phyloP scores from a whole-genome alignment of 2,888 invertebrate genomes.

The Chymomyza fuscimana region DNA sequence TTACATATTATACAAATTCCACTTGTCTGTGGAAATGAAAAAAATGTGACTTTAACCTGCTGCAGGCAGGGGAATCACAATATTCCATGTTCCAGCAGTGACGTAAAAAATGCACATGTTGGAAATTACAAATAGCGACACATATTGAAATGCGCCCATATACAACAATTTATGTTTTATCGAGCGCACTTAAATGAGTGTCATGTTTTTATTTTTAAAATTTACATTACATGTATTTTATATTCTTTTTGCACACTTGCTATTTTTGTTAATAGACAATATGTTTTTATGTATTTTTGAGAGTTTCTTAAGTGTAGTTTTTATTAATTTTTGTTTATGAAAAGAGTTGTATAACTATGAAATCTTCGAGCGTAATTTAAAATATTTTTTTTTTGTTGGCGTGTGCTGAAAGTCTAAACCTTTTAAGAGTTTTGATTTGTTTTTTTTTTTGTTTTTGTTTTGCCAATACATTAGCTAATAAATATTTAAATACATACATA shows the following conservation, averaged over 20 bases:
- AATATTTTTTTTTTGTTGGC: constrained; percentile 14
- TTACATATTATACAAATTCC: too few species aligned
- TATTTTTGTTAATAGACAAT: not conserved
- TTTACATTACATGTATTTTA: constrained; percentile 51
- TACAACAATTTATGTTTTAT: not conserved
- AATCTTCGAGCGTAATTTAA: constrained; percentile 21
- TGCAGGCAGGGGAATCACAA: too few species aligned
- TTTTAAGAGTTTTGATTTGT: constrained; percentile 11
- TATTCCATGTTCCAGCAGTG: too few species aligned
- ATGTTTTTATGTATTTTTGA: constrained; percentile 22
- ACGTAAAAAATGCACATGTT: not conserved
- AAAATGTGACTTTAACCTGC: too few species aligned
- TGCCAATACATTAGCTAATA: constrained; percentile 48
- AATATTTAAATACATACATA: constrained; percentile 38
- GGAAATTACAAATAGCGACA: not conserved
- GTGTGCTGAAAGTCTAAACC: not conserved
- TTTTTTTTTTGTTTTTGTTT: constrained; percentile 20
- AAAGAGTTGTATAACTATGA: not conserved
- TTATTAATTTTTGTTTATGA: constrained; percentile 11
- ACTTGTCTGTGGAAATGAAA: too few species aligned
- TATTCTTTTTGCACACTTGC: constrained; percentile 24
- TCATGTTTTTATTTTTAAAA: constrained; percentile 34
- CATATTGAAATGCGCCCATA: not conserved
- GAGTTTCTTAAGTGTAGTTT: not conserved
- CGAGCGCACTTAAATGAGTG: not conserved